These are phyloP conservation scores for Heteromurus nitidus DNA, from an alignment of 2,888 invertebrate genomes.

Conservation along the genomic window DNA sequence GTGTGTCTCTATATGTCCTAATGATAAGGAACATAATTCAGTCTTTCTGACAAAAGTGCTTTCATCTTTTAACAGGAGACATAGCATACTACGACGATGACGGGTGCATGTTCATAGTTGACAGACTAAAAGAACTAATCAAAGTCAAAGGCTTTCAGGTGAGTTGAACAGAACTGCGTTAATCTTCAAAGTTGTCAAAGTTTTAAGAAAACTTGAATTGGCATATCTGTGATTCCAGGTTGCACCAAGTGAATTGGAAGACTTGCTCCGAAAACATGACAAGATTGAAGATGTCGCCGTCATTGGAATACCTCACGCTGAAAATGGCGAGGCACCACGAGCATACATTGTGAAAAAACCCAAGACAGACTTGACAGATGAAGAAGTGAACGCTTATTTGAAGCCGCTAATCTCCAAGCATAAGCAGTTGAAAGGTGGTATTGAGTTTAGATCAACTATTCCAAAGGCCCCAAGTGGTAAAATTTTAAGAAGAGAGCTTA, in stretches of 20 bases:
- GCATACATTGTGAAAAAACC: conserved; percentile 83
- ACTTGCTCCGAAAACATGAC: conserved; percentile 83
- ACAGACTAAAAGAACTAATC: conserved; percentile 87
- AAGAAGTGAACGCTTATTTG: conserved; percentile 81
- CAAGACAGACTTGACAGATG: conserved; percentile 76
- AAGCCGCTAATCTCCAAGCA: conserved; percentile 83
- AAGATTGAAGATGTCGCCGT: conserved; percentile 89
- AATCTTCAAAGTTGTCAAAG: not conserved
- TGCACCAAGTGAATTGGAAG: conserved; percentile 91
- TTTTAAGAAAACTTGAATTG: too few relatives aligned
- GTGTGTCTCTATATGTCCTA: conserved; percentile 74
- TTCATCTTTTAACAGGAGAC: conserved; percentile 38
- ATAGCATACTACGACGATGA: conserved; percentile 83
- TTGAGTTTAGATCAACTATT: conserved; percentile 82
- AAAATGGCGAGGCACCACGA: conserved; percentile 84
- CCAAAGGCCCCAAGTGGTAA: conserved; percentile 87
- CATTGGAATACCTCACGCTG: conserved; percentile 82
- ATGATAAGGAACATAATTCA: not conserved
- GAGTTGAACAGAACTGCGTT: not conserved
- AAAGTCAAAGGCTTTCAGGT: conserved; percentile 75
- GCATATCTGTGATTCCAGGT: conserved; percentile 80
- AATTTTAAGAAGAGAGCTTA: conserved; percentile 83
- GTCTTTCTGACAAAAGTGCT: too few relatives aligned
- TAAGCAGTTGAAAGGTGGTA: conserved; percentile 84
- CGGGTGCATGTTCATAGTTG: conserved; percentile 84